Evolutionary conservation across 2,113 vertebrate genomes (phyloP).

Genomic region (Ardeotis arabs): DNA sequence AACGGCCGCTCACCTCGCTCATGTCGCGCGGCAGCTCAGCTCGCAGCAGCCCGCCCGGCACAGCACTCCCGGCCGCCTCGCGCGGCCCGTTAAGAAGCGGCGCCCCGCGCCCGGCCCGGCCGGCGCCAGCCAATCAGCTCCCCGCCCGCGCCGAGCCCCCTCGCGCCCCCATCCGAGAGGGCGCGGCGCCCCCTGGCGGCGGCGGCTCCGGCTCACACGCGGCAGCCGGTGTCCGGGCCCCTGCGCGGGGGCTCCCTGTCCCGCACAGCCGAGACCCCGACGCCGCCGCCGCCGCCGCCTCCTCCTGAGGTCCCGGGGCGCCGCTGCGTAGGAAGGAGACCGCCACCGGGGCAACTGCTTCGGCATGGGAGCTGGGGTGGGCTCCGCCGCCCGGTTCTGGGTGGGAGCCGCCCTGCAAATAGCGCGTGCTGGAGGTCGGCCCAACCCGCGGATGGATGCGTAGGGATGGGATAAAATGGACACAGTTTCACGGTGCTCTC

Average conservation of each 20-base stretch:
- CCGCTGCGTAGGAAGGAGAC: background rate
- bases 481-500: accelerated
- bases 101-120: conserved; percentile 1
- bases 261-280: too few species aligned
- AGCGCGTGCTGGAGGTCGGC: accelerated
- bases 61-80: background rate
- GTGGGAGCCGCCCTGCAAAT: background rate
- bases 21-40: conserved; percentile 58
- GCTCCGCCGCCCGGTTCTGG: background rate
- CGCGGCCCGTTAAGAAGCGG: conserved; percentile 35
- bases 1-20: conserved; percentile 73
- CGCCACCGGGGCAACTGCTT: background rate
- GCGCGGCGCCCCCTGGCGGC: conserved; percentile 29
- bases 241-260: background rate
- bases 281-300: accelerated
- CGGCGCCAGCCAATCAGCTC: conserved; percentile 4
- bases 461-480: accelerated
- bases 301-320: background rate
- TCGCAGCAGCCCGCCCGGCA: background rate
- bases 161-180: background rate
- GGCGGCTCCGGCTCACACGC: too few species aligned
- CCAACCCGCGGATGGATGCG: accelerated
- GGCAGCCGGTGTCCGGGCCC: too few species aligned
- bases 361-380: background rate
- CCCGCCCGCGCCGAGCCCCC: background rate